phyloP scores from a whole-genome alignment of 2,797 vertebrate genomes.

The Phalloptychus januarius region DNA sequence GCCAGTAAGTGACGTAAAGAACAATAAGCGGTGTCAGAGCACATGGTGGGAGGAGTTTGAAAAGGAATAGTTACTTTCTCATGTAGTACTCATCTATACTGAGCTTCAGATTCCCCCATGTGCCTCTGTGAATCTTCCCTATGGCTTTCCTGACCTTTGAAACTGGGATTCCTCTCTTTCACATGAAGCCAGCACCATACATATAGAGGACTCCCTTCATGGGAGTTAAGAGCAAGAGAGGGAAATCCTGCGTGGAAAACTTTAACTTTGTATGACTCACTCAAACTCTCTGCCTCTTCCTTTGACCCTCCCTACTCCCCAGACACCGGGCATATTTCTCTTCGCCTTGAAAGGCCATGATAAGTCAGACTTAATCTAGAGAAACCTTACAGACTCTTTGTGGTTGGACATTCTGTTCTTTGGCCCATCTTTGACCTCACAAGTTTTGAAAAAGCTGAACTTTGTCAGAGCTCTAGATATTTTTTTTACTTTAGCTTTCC shows the following conservation, averaged over 20 bases:
- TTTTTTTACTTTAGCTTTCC: conserved; percentile 62
- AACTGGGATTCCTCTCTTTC: conserved; percentile 51
- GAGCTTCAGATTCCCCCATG: conserved; percentile 41
- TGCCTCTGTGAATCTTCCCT: conserved; percentile 29
- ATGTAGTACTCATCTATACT: conserved; percentile 28
- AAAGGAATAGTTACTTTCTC: conserved; percentile 21
- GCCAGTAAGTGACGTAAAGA: conserved; percentile 16
- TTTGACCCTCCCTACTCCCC: conserved; percentile 18
- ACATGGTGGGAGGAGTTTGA: conserved; percentile 11
- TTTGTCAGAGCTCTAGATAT: conserved; percentile 55
- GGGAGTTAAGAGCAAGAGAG: conserved; percentile 40
- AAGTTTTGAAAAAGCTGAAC: conserved; percentile 63
- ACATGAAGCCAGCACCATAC: conserved; percentile 39
- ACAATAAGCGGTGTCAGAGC: conserved; percentile 10
- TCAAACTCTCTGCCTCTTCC: conserved; percentile 30
- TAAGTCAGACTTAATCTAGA: conserved; percentile 54
- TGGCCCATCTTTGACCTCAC: conserved; percentile 56
- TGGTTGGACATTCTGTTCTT: conserved; percentile 64
- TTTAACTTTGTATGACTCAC: conserved; percentile 53
- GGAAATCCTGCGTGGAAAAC: conserved; percentile 60
- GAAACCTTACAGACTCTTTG: conserved; percentile 40
- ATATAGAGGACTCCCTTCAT: conserved; percentile 60
- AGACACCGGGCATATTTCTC: conserved; percentile 26
- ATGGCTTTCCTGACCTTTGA: conserved; percentile 63
- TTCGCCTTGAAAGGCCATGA: conserved; percentile 32